Base-by-base conservation (phyloP, 2,797 vertebrate species). In the Amazonetta brasiliensis region DNA sequence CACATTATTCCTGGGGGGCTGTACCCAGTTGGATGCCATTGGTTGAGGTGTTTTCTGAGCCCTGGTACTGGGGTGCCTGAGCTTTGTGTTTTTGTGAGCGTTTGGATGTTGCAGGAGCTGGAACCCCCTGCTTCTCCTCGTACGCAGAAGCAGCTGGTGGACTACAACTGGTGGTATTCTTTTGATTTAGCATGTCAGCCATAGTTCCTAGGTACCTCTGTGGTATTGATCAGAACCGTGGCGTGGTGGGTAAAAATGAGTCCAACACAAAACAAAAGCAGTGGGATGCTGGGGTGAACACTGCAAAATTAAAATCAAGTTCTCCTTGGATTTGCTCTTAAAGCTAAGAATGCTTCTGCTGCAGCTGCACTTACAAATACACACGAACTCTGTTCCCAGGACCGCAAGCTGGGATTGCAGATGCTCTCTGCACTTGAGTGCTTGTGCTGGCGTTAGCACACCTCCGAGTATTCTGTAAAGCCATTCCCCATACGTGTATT, bases 261-360 rank as follows among this genome's bases (percentile, higher is more conserved):
- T 79, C 48, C n/a, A 39, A 89, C 28, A 16, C 50, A 52, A 52
- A 82, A 28, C 67, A 63, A 62, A 89, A 46, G 35, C 41, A 25
- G 6, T 26, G 1, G 48, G n/a, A 23, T 84, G 52, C 33, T 83
- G 68, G 25, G 50, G 30, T 88, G 68, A 84, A 30, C 21, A 16
- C 33, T 35, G 8, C 19, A 64, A 67, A 44, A 69, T 58, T 44
- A 75, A 48, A 59, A 46, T 16, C 8, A 30, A 59, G 11, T 33
- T 69, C 6, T 13, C 13, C 37, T 60, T 74, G 56, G 48, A 52
- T 73, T 91, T 92, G 66, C 63, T 72, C 44, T 41, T 58, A 19
- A 81, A 72, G 39, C 50, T 58, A 55, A 44, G 46, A 85, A 16
- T 35, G 12, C 15, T 60, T 62, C 59, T 94, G 28, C 84, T 94